Conservation (phyloP, 2,797 vertebrate species). For the Miopithecus talapoin region DNA sequence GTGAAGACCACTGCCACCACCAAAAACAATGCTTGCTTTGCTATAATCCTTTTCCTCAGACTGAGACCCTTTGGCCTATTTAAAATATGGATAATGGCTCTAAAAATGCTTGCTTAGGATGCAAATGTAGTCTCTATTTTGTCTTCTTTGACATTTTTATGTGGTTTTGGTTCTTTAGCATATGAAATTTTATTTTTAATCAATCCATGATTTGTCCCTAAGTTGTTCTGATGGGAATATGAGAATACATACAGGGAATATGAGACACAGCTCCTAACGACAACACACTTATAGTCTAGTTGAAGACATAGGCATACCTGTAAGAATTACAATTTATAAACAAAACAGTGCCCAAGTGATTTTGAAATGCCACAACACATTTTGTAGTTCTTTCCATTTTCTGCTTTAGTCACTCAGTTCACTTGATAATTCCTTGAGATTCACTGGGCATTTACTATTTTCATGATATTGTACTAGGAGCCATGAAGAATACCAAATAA, state of each 20-base stretch:
- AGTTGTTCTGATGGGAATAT: background rate
- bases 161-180: background rate
- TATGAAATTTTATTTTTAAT: background rate
- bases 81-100: background rate
- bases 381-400: background rate
- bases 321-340: background rate
- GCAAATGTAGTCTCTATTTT: background rate
- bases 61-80: background rate
- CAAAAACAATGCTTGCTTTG: background rate
- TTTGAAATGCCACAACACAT: background rate
- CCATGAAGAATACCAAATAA: background rate
- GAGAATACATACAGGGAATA: background rate
- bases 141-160: background rate
- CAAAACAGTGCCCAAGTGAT: background rate
- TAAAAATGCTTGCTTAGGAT: background rate
- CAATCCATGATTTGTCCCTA: background rate
- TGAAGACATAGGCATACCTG: background rate
- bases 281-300: background rate
- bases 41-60: background rate
- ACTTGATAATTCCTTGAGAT: background rate
- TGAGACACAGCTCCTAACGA: background rate
- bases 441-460: background rate
- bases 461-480: background rate
- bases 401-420: background rate
- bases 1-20: background rate